Percentiles rank a stretch among this genome's conserved stretches.
Conservation (phyloP, 2,888 invertebrate species). For the Scrobipalpa atriplicella region DNA sequence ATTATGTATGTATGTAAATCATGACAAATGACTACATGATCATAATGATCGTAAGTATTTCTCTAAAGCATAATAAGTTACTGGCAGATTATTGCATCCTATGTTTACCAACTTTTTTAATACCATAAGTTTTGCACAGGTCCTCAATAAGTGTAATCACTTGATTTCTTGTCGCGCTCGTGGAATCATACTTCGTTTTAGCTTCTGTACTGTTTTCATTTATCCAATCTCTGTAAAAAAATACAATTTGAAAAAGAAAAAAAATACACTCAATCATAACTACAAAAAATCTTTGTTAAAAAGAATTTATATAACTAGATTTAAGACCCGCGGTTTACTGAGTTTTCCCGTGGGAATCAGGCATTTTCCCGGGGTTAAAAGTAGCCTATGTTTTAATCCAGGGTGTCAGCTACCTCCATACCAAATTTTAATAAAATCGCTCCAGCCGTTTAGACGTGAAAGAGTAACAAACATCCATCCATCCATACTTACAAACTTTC, state of each 20-base stretch:
- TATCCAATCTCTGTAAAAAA: slow-evolving; percentile 86
- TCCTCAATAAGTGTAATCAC: slow-evolving; percentile 85
- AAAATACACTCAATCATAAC: neutral
- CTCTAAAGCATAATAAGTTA: neutral
- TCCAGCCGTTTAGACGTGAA: too few species aligned
- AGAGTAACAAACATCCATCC: neutral
- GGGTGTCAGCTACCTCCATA: too few species aligned
- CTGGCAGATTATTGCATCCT: neutral
- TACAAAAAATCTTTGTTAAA: neutral
- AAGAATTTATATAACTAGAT: neutral
- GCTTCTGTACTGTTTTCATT: slow-evolving; percentile 87
- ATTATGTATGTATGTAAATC: too few species aligned
- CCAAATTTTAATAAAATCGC: too few species aligned
- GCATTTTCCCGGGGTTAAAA: too few species aligned
- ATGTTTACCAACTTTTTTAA: slow-evolving; percentile 77
- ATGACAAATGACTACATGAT: too few species aligned
- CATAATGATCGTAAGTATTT: neutral
- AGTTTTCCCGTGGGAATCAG: too few species aligned
- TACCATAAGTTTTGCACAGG: slow-evolving; percentile 81
- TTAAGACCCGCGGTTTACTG: too few species aligned
- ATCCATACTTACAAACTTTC: too few species aligned
- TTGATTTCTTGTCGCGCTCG: slow-evolving; percentile 88
- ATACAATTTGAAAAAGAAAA: neutral
- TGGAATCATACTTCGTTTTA: slow-evolving; percentile 84
- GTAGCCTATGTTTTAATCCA: too few species aligned